Percentiles rank a stretch among this genome's conserved stretches.
Conservation (phyloP, 2,888 invertebrate species). For the Hyalella azteca region DNA sequence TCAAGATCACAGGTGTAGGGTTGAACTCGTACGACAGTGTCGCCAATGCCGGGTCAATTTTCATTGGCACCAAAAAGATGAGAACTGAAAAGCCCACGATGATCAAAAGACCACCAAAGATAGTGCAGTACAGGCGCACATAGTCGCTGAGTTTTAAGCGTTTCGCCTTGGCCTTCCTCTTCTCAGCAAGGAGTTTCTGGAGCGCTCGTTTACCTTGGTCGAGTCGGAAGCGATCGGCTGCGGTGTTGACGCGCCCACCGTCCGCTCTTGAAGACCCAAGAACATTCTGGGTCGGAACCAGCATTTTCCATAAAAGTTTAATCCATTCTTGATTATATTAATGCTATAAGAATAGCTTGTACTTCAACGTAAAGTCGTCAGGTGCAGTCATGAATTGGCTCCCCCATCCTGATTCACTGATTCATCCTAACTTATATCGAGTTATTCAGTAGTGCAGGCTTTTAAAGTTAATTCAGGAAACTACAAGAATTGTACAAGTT, state of each 20-base stretch:
- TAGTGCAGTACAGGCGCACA: constrained; percentile 44
- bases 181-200: constrained; percentile 49
- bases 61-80: constrained; percentile 91
- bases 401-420: no score
- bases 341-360: no score
- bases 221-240: constrained; percentile 35
- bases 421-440: no score
- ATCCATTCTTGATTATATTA: no score
- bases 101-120: constrained; percentile 51
- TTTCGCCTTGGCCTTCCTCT: constrained; percentile 42
- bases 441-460: no score
- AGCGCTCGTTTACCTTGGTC: constrained; percentile 53
- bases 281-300: constrained; percentile 15
- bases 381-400: no score
- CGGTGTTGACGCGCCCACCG: neutral
- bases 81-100: constrained; percentile 78
- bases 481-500: no score
- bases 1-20: constrained; percentile 80
- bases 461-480: no score
- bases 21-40: constrained; percentile 90
- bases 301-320: constrained; percentile 30
- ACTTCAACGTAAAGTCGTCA: no score
- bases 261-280: neutral
- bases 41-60: constrained; percentile 91
- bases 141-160: constrained; percentile 39